Conservation (phyloP, 2,113 vertebrate species). For the Thalassarche chlororhynchos region DNA sequence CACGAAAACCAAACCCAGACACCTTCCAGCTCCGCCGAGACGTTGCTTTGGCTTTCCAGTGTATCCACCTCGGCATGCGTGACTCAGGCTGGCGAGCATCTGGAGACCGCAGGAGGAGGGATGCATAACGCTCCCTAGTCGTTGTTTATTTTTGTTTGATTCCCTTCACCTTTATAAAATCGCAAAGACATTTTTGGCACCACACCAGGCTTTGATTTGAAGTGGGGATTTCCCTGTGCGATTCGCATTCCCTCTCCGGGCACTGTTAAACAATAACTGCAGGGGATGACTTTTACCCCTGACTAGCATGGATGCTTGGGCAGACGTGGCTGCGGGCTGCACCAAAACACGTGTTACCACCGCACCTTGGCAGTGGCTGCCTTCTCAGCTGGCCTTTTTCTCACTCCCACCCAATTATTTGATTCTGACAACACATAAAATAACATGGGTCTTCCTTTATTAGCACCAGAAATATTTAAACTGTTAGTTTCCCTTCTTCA, state of each 20-base stretch:
- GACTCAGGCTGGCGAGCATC: background rate
- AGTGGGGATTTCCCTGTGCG: constrained; percentile 16
- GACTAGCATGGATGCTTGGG: background rate
- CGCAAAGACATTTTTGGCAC: background rate
- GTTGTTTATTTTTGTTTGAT: background rate
- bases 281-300: background rate
- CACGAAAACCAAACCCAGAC: background rate
- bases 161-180: constrained; percentile 18
- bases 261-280: background rate
- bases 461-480: background rate
- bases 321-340: background rate
- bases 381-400: background rate
- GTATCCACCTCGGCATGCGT: background rate
- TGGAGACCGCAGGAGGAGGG: background rate
- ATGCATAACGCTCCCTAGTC: background rate
- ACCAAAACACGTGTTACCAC: background rate
- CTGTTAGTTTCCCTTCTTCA: background rate
- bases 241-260: background rate
- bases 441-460: background rate
- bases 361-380: background rate
- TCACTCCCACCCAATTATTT: background rate
- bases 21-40: background rate
- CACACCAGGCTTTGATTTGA: background rate
- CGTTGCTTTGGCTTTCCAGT: background rate
- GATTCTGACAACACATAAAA: background rate